Base-by-base conservation (phyloP, 2,888 invertebrate genomes). In the Polylopha cassiicola region DNA sequence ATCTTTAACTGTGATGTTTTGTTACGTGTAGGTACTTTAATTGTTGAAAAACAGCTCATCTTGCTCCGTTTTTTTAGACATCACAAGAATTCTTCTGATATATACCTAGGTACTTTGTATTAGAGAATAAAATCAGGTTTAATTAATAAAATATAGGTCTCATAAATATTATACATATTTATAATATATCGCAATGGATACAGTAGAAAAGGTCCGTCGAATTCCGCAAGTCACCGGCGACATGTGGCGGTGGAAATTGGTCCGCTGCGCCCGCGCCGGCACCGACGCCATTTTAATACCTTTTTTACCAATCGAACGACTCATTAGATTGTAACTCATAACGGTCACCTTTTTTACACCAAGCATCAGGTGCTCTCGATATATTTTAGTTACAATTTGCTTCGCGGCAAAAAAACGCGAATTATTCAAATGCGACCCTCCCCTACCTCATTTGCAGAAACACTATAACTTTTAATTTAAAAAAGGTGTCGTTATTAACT, bases 241-340 rank as follows among this genome's bases (percentile, higher is more conserved):
- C 84, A 84, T 82, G 76, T 79, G 84, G 72, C 70, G 66, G 69
- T 58, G 63, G 61, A 72, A 75, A 72, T 74, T 73, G 73, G 72
- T n/a, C n/a, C n/a, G n/a, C n/a, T n/a, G n/a, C n/a, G n/a, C n/a
- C n/a, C n/a, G n/a, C n/a, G n/a, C n/a, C n/a, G n/a, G n/a, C n/a
- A n/a, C n/a, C n/a, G n/a, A n/a, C n/a, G n/a, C n/a, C n/a, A n/a
- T 73, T 73, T 68, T 57, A 61, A 58, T 58, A 60, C 58, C 53
- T 60, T 65, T 69, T 70, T 65, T 55, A 60, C 55, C 61, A 72
- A 73, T 73, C 72, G 68, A 68, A 65, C 61, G 62, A 68, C 70
- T 77, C 77, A 77, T 79, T 80, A 81, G 74, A 74, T 69, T 65
- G 75, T 78, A 75, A 74, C 63, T 74, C 67, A 73, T 79, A 82